phyloP scores from a whole-genome alignment of 1,140 invertebrate genomes.

The Tyrophagus putrescentiae region DNA sequence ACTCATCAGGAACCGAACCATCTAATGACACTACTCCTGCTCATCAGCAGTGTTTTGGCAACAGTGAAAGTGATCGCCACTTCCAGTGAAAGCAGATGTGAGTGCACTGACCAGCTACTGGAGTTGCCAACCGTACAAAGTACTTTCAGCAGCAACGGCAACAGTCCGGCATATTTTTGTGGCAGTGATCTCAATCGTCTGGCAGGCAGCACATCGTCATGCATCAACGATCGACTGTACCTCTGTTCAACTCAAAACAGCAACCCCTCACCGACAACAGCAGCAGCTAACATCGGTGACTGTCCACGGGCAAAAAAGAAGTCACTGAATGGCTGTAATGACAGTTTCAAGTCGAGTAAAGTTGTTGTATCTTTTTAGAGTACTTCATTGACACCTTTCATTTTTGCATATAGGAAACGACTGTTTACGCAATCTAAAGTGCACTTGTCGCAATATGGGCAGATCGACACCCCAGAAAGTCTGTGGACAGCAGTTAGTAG shows the following conservation, averaged over 20 bases:
- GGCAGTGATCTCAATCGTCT: not conserved
- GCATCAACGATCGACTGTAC: not conserved
- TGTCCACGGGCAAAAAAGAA: not conserved
- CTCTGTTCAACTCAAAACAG: not conserved
- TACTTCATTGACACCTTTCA: too few relatives aligned
- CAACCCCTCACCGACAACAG: too few relatives aligned
- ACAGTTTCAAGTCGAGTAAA: conserved; percentile 1
- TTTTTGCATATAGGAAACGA: conserved; percentile 1
- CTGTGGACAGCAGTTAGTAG: conserved; percentile 8
- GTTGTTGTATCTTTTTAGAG: not conserved
- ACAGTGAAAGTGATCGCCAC: too few relatives aligned
- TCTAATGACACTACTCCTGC: too few relatives aligned
- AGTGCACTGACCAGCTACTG: not conserved
- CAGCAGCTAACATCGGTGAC: not conserved
- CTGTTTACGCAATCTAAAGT: not conserved
- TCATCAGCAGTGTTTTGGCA: too few relatives aligned
- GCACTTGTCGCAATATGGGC: not conserved
- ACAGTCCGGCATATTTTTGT: not conserved
- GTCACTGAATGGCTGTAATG: not conserved
- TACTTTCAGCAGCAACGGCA: too few relatives aligned
- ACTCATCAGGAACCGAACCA: too few relatives aligned
- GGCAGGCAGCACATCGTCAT: not conserved
- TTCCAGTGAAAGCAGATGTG: not conserved
- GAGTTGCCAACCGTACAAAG: not conserved
- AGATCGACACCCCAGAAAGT: not conserved